A percentile compares a stretch with the other conserved stretches of the same genome.
Evolutionary conservation across 2,888 invertebrate genomes (phyloP).

Genomic region (Elegia similella): DNA sequence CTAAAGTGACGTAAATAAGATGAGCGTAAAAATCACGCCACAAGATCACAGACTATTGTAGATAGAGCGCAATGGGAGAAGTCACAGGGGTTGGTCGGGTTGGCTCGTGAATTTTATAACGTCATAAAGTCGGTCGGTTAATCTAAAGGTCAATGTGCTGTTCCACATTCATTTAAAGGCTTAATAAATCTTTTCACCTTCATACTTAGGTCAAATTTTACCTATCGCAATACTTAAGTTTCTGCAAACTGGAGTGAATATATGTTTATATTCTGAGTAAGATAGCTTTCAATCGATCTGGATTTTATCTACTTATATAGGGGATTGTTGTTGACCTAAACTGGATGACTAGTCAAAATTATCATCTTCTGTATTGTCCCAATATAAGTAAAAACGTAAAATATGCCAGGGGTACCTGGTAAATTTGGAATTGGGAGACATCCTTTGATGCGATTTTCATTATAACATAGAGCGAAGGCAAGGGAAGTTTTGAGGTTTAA

Average conservation of each 20-base stretch:
- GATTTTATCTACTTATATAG: no score
- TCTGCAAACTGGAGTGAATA: neutral
- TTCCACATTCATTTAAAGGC: conserved; percentile 31
- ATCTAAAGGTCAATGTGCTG: conserved; percentile 39
- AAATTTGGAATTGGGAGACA: no score
- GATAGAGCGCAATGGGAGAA: conserved; percentile 18
- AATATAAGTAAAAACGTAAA: no score
- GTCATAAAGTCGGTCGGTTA: conserved; percentile 43
- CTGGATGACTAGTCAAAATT: no score
- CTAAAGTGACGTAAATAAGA: no score
- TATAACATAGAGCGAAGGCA: no score
- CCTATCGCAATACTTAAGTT: neutral
- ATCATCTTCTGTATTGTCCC: no score
- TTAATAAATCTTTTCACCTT: conserved; percentile 20
- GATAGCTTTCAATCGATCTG: no score
- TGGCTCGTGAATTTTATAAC: conserved; percentile 38
- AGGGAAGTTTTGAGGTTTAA: no score
- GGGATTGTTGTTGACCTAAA: no score
- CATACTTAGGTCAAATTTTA: neutral
- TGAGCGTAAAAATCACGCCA: conserved; percentile 5
- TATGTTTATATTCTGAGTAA: neutral
- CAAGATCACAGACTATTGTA: conserved; percentile 1
- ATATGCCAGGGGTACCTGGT: no score
- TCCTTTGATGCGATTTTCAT: no score
- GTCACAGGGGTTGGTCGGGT: conserved; percentile 24